phyloP scores from a whole-genome alignment of 35 echinoderm and acorn worm genomes.

The Stichopus chloronotus region DNA sequence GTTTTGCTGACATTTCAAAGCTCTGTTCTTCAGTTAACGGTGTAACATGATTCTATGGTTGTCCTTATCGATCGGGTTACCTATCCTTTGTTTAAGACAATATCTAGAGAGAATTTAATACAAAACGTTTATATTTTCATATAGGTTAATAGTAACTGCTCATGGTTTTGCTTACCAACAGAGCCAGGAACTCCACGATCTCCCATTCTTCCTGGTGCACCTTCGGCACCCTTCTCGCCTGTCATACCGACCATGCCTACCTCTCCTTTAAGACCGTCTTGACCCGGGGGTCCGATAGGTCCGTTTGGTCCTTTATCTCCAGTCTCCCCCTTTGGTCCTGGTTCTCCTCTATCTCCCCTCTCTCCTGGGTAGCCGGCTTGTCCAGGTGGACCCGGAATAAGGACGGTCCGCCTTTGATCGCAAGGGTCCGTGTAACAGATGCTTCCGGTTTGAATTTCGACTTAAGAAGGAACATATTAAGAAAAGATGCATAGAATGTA shows the following conservation, averaged over 20 bases:
- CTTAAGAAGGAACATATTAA: neutral
- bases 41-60: too few species aligned
- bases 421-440: constrained; percentile 31
- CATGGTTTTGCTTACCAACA: neutral
- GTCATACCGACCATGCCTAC: neutral
- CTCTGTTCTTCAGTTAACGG: too few species aligned
- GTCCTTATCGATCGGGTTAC: too few species aligned
- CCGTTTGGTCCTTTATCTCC: constrained; percentile 7
- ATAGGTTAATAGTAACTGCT: too few species aligned
- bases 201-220: neutral
- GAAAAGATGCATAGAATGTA: too few species aligned
- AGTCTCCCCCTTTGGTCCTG: neutral
- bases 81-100: too few species aligned
- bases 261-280: neutral
- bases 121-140: too few species aligned
- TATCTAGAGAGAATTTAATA: too few species aligned
- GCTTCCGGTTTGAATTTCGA: neutral
- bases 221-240: neutral
- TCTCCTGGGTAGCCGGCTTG: constrained; percentile 14
- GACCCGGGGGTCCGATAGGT: neutral
- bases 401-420: constrained; percentile 21
- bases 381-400: constrained; percentile 24
- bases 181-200: neutral
- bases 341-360: neutral
- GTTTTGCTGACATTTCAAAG: too few species aligned